Base-by-base conservation (phyloP, 1,140 invertebrate species). In the Fopius arisanus region DNA sequence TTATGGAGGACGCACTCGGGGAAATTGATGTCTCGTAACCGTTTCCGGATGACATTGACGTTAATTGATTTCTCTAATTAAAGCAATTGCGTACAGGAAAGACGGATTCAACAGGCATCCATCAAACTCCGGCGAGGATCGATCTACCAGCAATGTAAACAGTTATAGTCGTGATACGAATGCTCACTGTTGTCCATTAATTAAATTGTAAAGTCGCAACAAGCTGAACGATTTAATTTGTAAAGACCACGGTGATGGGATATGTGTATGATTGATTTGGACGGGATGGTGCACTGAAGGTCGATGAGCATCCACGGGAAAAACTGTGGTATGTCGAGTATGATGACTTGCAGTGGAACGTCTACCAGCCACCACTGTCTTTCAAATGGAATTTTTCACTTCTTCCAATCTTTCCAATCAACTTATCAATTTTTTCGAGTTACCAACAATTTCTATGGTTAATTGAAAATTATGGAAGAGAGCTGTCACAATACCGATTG, bases 1-100 rank as follows among this genome's bases (percentile, higher is more conserved):
- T n/a, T n/a, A n/a, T n/a, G n/a, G n/a, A n/a, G n/a, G n/a, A n/a
- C n/a, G n/a, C 1, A 51, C 43, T 51, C 19, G 43, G 19, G 43
- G 1, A 51, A 59, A 70, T 31, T 29, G n/a, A 65, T 33, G 29
- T 4, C 2, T 19, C 29, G 41, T 67, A 43, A 33, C 29, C 29
- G 40, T 73, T 48, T 73, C 43, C 43, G 1, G 71, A 28, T 43
- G 62, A 51, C 70, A 51, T 71, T 72, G 74, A 78, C 80, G 78
- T 81, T 78, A 81, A 81, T 81, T 81, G 79, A 78, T 79, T 79
- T 80, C 75, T 78, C 78, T 80, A 81, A 81, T 81, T 81, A 80
- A 81, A 81, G 43, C 71, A 41, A 29, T 19, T 63, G 54, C 71
- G 40, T 67, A 67, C 37, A 28, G 31, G 26, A 33, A n/a, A 48